Evolutionary conservation across 2,113 vertebrate species (phyloP).

Genomic region (Fregetta grallaria): DNA sequence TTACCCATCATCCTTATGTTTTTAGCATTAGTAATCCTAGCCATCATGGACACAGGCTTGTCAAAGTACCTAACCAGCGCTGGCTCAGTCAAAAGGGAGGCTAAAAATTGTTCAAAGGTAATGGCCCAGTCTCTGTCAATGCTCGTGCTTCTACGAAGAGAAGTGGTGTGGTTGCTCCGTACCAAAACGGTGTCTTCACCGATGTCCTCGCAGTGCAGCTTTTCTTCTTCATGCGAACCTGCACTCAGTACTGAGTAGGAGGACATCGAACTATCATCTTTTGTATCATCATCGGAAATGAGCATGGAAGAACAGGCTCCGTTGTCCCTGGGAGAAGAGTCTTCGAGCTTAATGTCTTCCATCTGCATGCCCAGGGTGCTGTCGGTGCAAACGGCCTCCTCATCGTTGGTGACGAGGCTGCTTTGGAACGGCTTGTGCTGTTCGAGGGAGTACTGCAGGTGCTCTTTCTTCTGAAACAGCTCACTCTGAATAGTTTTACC

Average conservation of each 20-base stretch:
- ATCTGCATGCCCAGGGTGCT: conserved; percentile 74
- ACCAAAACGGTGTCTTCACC: conserved; percentile 93
- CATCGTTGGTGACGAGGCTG: neutral
- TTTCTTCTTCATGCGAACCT: conserved; percentile 92
- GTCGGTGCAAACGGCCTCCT: conserved; percentile 51
- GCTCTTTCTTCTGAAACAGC: conserved; percentile 70
- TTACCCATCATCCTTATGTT: conserved; percentile 87
- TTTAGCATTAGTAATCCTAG: conserved; percentile 90
- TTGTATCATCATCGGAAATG: conserved; percentile 92
- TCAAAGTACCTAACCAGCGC: conserved; percentile 94
- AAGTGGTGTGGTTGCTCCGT: conserved; percentile 61
- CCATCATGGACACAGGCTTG: conserved; percentile 88
- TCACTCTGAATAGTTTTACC: neutral
- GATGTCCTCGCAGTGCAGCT: conserved; percentile 96
- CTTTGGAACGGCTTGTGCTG: conserved; percentile 50
- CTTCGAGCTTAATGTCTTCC: conserved; percentile 95
- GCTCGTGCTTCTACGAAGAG: conserved; percentile 84
- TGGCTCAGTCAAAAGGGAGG: conserved; percentile 92
- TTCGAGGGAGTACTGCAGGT: conserved; percentile 45
- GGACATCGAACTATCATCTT: conserved; percentile 96
- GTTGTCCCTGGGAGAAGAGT: conserved; percentile 88
- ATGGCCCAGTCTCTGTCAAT: conserved; percentile 96
- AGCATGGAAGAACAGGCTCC: conserved; percentile 91
- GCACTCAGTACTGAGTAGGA: conserved; percentile 96
- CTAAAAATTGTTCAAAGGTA: conserved; percentile 96